A percentile compares a stretch with the other conserved stretches of the same genome.
These are phyloP conservation scores for Lepidochitona cinerea DNA, from an alignment of 2,888 invertebrate species.

Conservation along the genomic window DNA sequence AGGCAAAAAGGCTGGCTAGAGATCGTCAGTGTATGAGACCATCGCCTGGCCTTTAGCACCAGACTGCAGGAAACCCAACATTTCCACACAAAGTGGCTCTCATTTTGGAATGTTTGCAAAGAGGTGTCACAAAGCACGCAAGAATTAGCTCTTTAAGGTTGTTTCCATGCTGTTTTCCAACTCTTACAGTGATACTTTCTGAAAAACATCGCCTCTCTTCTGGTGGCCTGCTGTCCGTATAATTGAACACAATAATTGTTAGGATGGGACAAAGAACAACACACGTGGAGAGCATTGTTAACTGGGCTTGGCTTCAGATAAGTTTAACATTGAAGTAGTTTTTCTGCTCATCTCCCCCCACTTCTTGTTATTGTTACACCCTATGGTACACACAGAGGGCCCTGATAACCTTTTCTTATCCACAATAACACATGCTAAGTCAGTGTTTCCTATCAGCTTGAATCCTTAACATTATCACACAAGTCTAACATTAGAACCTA, in stretches of 20 bases:
- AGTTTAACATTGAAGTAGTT: background rate
- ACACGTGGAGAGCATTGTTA: background rate
- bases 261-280: background rate
- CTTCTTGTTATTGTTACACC: background rate
- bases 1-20: no score
- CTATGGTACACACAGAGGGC: background rate
- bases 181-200: background rate
- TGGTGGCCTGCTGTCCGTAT: background rate
- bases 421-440: no score
- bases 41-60: no score
- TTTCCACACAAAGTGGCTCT: no score
- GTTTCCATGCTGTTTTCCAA: background rate
- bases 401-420: background rate
- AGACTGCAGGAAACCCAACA: no score
- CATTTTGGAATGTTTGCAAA: no score
- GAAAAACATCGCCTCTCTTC: background rate
- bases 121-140: background rate
- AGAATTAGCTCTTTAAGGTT: background rate
- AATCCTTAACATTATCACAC: no score
- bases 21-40: no score
- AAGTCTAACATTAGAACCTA: no score
- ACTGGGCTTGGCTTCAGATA: background rate
- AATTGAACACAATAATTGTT: constrained; percentile 6
- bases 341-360: background rate
- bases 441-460: no score